Evolutionary conservation across 2,888 invertebrate genomes (phyloP).

Genomic region (Cephus sareptanus): DNA sequence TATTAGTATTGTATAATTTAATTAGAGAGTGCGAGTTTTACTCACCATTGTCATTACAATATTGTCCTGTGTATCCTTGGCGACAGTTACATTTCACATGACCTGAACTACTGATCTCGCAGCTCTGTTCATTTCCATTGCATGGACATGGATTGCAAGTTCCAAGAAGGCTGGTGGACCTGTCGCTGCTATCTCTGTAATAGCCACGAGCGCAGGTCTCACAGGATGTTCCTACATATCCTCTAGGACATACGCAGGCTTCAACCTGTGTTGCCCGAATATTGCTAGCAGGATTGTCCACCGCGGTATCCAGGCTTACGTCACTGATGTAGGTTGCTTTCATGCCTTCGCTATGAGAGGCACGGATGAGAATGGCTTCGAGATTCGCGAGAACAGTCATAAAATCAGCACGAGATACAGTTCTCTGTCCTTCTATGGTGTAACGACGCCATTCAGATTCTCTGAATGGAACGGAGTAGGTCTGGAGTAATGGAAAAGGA

Average conservation of each 20-base stretch:
- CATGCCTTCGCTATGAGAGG: slow-evolving; percentile 75
- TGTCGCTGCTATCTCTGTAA: slow-evolving; percentile 74
- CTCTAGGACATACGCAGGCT: slow-evolving; percentile 85
- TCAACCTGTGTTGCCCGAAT: slow-evolving; percentile 83
- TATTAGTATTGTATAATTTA: slow-evolving; percentile 10
- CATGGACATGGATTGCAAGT: slow-evolving; percentile 82
- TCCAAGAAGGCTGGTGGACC: slow-evolving; percentile 68
- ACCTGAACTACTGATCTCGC: slow-evolving; percentile 68
- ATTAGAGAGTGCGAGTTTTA: slow-evolving; percentile 8
- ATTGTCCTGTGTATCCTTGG: slow-evolving; percentile 76
- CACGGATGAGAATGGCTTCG: slow-evolving; percentile 85
- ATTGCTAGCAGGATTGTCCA: slow-evolving; percentile 71
- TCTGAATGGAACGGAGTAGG: slow-evolving; percentile 73
- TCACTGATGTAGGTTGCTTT: slow-evolving; percentile 81
- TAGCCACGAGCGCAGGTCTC: slow-evolving; percentile 79
- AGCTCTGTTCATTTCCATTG: slow-evolving; percentile 77
- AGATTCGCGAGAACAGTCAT: slow-evolving; percentile 87
- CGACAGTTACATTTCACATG: slow-evolving; percentile 77
- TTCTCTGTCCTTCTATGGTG: slow-evolving; percentile 68
- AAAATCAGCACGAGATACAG: slow-evolving; percentile 82
- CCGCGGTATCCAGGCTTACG: slow-evolving; percentile 87
- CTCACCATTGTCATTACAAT: slow-evolving; percentile 74
- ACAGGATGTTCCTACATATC: slow-evolving; percentile 86
- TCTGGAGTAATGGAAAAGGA: slow-evolving; percentile 59
- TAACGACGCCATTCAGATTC: slow-evolving; percentile 76